Conservation (phyloP, 2,888 invertebrate genomes). For the Scaptomyza tumidula region DNA sequence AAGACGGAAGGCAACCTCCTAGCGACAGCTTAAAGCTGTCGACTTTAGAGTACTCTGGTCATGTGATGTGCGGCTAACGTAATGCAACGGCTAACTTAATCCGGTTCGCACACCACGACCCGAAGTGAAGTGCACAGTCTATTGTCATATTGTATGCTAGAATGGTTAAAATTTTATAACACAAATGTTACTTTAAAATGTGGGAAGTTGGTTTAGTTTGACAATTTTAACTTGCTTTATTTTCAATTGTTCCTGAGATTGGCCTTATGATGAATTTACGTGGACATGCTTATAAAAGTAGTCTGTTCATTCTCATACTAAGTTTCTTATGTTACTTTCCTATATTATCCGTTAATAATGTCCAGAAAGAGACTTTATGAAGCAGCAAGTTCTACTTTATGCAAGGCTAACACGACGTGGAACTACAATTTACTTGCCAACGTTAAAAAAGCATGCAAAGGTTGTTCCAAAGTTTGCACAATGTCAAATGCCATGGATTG, state of each 20-base stretch:
- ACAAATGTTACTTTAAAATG: constrained; percentile 25
- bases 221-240: constrained; percentile 46
- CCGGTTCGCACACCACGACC: constrained; percentile 31
- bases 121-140: too few relatives aligned
- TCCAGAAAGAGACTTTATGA: neutral
- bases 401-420: neutral
- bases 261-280: constrained; percentile 24
- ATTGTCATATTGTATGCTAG: constrained; percentile 36
- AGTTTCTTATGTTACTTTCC: neutral
- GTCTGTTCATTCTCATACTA: constrained; percentile 2
- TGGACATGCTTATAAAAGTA: constrained; percentile 41
- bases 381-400: neutral
- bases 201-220: constrained; percentile 48
- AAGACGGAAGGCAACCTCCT: constrained; percentile 27
- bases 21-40: constrained; percentile 31
- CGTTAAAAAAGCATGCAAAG: neutral
- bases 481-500: neutral
- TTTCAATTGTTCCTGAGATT: constrained; percentile 19
- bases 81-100: constrained; percentile 10
- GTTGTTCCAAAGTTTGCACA: neutral
- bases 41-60: constrained; percentile 51
- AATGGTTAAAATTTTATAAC: constrained; percentile 1
- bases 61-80: constrained; percentile 37
- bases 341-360: constrained; percentile 11
- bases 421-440: neutral